Evolutionary conservation across 1,140 invertebrate species (phyloP), one percentile per base, ranked within the genome.

Genomic region (Maniola jurtina): DNA sequence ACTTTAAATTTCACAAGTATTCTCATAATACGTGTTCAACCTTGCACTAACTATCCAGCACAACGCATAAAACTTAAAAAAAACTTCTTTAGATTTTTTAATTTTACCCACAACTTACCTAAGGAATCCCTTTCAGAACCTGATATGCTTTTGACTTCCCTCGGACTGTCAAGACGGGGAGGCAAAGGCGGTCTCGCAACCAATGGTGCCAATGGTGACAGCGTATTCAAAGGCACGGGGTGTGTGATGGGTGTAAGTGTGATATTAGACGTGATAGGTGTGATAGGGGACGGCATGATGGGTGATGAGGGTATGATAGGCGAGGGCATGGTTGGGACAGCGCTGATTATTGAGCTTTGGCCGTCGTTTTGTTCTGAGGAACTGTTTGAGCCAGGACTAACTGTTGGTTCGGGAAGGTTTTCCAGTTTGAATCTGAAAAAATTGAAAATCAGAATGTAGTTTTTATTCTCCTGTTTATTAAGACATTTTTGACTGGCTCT

Each of bases 361-460:
- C 72, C 83, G 2, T 89, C 89, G 55, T 89, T 88, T 16, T 87
- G 82, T 64, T 91, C 88, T 0, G 89, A 91, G 0, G 91, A 91
- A 55, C 89, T 91, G 64, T 91, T 91, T 0, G 89, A 91, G 2
- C 89, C 88, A 0, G 89, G 89, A 70, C 89, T 91, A 7, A 90
- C 73, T 8, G 88, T 88, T 14, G 84, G 81, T 42, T 91, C 89
- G 3, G 81, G 83, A 16, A 84, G 45, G 35, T 86, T 84, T 61
- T 91, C 90, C 25, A 91, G 65, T 72, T 91, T 90, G 68, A 91
- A 91, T 70, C 90, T 91, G 73, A 11, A 74, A 79, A 64, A 13
- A 45, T 2, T 25, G 1, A 4, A 25, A 25, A 25, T 2, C 25
- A 25, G 25, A 25, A 25, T 25, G 25, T 25, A 25, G 25, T 2